Evolutionary conservation across 2,888 invertebrate genomes (phyloP).

Genomic region (Lasioglossum calceatum): DNA sequence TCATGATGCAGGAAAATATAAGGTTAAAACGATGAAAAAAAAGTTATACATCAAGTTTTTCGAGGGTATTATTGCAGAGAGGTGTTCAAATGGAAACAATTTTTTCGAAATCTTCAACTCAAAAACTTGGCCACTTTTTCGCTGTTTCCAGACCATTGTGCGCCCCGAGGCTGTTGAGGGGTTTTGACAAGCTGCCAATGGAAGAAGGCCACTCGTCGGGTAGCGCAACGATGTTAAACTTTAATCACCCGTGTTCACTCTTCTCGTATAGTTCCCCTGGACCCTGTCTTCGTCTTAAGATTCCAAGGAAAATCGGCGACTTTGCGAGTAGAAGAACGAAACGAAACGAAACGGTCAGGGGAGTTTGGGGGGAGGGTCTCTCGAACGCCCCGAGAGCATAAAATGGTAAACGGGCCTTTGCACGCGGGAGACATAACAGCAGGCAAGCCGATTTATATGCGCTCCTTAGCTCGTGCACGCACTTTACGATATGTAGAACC

Average conservation of each 20-base stretch:
- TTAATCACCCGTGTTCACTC: not conserved
- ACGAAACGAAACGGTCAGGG: not conserved
- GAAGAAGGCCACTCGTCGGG: not conserved
- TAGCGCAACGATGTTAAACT: not conserved
- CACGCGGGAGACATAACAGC: conserved; percentile 79
- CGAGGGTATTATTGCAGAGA: too few species aligned
- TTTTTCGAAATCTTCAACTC: too few species aligned
- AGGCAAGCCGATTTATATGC: conserved; percentile 78
- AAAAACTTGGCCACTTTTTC: too few species aligned
- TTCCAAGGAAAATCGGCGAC: conserved; percentile 22
- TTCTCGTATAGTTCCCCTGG: not conserved
- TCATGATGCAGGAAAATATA: too few species aligned
- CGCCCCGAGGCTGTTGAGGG: too few species aligned
- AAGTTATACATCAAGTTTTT: too few species aligned
- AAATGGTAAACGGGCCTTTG: conserved; percentile 76
- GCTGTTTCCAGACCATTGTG: too few species aligned
- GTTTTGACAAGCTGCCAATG: not conserved
- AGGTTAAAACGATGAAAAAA: too few species aligned
- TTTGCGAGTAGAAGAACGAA: not conserved
- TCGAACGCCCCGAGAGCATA: conserved; percentile 72
- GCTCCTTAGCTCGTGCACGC: conserved; percentile 75
- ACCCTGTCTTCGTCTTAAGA: not conserved
- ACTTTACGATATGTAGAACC: conserved; percentile 81
- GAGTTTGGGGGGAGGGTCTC: conserved; percentile 22
- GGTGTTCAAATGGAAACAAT: too few species aligned